Evolutionary conservation across 2,888 invertebrate species (phyloP).

Genomic region (Suillia variegata): DNA sequence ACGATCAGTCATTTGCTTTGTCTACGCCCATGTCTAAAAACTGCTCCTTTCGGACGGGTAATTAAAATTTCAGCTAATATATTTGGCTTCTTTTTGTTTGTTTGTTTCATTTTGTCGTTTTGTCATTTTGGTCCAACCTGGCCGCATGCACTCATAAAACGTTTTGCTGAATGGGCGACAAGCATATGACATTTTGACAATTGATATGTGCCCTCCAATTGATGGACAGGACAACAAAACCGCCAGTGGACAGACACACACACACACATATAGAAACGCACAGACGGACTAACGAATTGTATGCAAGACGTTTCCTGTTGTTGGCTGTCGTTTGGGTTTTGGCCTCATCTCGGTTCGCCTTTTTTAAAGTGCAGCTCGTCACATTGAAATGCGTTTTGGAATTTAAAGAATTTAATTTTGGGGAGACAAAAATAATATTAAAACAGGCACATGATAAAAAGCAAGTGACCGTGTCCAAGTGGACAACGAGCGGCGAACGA

Average conservation of each 20-base stretch:
- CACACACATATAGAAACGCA: too few species aligned
- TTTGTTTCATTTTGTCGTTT: not conserved
- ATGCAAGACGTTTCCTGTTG: conserved; percentile 10
- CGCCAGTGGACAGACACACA: not conserved
- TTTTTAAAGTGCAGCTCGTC: not conserved
- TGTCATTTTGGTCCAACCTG: not conserved
- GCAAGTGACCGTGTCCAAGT: too few species aligned
- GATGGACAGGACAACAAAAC: conserved; percentile 12
- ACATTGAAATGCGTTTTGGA: conserved; percentile 48
- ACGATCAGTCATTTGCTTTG: conserved; percentile 22
- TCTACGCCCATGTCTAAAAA: conserved; percentile 6
- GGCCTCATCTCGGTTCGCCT: too few species aligned
- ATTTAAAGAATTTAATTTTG: conserved; percentile 42
- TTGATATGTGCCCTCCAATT: conserved; percentile 43
- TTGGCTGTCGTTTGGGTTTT: not conserved
- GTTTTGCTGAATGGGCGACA: conserved; percentile 44
- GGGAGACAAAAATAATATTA: conserved; percentile 58
- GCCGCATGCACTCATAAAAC: not conserved
- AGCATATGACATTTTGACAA: conserved; percentile 60
- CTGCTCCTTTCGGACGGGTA: conserved; percentile 35
- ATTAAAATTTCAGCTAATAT: conserved; percentile 61
- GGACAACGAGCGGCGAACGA: too few species aligned
- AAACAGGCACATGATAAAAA: conserved; percentile 54
- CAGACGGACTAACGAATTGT: not conserved
- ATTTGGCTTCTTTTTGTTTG: conserved; percentile 25